Evolutionary conservation across 2,888 invertebrate genomes (phyloP).

Genomic region (Carabus problematicus): DNA sequence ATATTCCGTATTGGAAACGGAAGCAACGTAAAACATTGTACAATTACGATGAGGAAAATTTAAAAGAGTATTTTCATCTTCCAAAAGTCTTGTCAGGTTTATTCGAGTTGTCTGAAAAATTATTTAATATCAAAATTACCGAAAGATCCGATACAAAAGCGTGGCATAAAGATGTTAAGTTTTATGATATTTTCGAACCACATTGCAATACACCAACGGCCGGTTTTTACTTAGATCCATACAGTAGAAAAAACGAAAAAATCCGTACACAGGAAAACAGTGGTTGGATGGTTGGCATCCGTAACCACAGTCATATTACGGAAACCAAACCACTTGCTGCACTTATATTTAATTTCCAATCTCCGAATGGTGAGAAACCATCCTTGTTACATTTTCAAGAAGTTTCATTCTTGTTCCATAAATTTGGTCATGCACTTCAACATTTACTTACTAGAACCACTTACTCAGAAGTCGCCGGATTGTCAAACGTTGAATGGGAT

Average conservation of each 20-base stretch:
- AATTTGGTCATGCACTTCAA: constrained; percentile 88
- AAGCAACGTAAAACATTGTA: constrained; percentile 73
- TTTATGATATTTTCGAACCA: constrained; percentile 79
- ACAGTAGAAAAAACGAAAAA: constrained; percentile 72
- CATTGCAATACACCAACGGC: constrained; percentile 71
- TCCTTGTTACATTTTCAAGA: constrained; percentile 79
- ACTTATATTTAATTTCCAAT: constrained; percentile 82
- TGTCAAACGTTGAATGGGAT: constrained; percentile 93
- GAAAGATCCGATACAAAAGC: constrained; percentile 71
- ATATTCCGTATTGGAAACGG: constrained; percentile 86
- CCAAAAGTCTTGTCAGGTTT: constrained; percentile 80
- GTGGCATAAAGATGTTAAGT: constrained; percentile 88
- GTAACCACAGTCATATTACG: constrained; percentile 72
- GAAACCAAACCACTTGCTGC: constrained; percentile 77
- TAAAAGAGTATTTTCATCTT: constrained; percentile 84
- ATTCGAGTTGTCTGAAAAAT: constrained; percentile 74
- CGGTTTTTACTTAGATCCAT: constrained; percentile 89
- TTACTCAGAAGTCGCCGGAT: constrained; percentile 84
- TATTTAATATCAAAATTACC: constrained; percentile 80
- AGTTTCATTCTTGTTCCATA: constrained; percentile 77
- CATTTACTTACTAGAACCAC: constrained; percentile 83
- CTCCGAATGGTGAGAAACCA: constrained; percentile 69
- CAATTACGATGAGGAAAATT: constrained; percentile 73
- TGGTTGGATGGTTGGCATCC: constrained; percentile 82
- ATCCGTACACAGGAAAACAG: constrained; percentile 66